Evolutionary conservation across 2,113 vertebrate genomes (phyloP), one percentile per base, ranked within the genome.

Genomic region (Tychaedon coryphoeus): DNA sequence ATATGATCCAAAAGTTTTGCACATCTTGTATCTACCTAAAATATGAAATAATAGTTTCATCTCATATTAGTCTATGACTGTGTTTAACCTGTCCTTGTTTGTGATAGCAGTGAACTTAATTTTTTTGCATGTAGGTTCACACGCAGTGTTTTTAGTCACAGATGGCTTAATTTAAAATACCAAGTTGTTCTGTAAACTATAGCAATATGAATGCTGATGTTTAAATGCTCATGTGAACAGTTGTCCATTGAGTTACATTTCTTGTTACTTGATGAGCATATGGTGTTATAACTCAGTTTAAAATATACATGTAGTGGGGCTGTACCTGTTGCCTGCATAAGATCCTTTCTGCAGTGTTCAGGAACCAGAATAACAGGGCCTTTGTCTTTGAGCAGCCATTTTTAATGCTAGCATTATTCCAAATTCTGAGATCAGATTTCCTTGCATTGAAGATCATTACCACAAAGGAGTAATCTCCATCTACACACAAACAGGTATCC

Each of bases 211-310:
- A 64, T 70, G 75, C 34, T 42, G 33, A 19, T n/a, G 19, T 31
- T 45, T 36, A 24, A 60, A 24, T 43, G 43, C 10, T 75, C 18
- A 19, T 38, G 12, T 34, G 31, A 60, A 51, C 26, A 60, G 31
- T 12, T 86, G 20, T 29, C 26, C 16, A 2, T 10, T n/a, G 24
- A 50, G 47, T 58, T 48, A 34, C 0, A 0, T 29, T 16, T 40
- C 13, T 12, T 50, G 40, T 45, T 58, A 53, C 31, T 70, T 75
- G 42, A 42, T 42, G 13, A 56, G 28, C 25, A 10, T 13, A 28
- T 4, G 16, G 18, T 50, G 34, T 43, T 56, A 5, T 2, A 92
- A 66, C 23, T 60, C 25, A 22, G 3, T n/a, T 51, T 47, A 42
- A 79, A 66, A n/a, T 9, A 9, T 3, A 42, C 12, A 2, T 6